Evolutionary conservation across 2,797 vertebrate genomes (phyloP).

Genomic region (Melanotaenia nigrans): DNA sequence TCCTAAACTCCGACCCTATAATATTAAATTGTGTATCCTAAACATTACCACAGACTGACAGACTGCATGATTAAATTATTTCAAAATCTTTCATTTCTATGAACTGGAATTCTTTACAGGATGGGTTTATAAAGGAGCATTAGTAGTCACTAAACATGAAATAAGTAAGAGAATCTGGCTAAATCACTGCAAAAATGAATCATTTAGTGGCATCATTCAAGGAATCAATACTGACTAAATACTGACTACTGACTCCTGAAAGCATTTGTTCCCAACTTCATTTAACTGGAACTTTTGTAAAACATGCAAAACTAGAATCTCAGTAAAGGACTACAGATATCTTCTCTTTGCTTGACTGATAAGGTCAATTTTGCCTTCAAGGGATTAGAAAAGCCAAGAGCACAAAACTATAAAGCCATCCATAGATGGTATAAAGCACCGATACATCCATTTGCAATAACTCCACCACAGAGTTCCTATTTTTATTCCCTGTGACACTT

Average conservation of each 20-base stretch:
- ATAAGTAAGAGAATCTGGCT: too few species aligned
- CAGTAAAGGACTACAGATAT: too few species aligned
- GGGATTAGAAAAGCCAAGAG: slow-evolving; percentile 40
- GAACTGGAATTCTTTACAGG: not conserved
- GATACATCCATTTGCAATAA: slow-evolving; percentile 52
- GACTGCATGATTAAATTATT: not conserved
- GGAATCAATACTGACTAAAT: not conserved
- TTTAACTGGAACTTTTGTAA: not conserved
- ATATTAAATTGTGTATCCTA: not conserved
- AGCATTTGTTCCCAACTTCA: not conserved
- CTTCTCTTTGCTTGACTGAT: not conserved
- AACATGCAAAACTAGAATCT: too few species aligned
- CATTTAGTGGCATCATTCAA: not conserved
- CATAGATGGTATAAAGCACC: slow-evolving; percentile 29
- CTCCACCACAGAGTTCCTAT: slow-evolving; percentile 32
- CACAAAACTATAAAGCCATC: slow-evolving; percentile 32
- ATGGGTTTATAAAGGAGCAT: not conserved
- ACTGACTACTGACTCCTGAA: not conserved
- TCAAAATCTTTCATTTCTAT: not conserved
- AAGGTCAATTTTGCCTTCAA: slow-evolving; percentile 26
- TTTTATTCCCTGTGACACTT: slow-evolving; percentile 52
- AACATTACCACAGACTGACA: not conserved
- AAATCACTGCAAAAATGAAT: not conserved
- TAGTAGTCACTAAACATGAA: not conserved
- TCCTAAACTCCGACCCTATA: not conserved